Percentiles rank a stretch among this genome's conserved stretches.
Evolutionary conservation across 2,797 vertebrate species (phyloP).

Genomic region (Eidolon dupreanum): DNA sequence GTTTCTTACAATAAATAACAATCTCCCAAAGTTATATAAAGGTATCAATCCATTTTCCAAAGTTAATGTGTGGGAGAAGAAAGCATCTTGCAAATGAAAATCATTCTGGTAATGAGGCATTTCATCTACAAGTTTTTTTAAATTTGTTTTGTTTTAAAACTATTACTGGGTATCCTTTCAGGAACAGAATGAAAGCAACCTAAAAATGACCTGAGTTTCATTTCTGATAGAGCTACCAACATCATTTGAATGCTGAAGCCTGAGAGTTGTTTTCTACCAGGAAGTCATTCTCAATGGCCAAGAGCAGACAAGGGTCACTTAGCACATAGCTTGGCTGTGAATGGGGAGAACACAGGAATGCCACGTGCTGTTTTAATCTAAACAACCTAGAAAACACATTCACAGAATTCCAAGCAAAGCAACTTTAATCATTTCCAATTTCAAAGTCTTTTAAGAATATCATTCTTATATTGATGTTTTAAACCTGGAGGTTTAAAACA

Average conservation of each 20-base stretch:
- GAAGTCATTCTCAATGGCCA: not conserved
- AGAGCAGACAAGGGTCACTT: not conserved
- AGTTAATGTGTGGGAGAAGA: not conserved
- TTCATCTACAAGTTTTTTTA: not conserved
- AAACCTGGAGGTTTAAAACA: not conserved
- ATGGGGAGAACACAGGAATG: not conserved
- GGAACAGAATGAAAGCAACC: not conserved
- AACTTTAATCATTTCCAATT: not conserved
- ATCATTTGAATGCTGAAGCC: not conserved
- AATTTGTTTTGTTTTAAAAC: not conserved
- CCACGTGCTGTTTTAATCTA: not conserved
- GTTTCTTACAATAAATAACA: not conserved
- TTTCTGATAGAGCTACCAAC: not conserved
- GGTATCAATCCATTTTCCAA: not conserved
- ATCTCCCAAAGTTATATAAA: not conserved
- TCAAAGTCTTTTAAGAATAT: not conserved
- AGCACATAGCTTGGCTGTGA: not conserved
- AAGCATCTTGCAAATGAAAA: not conserved
- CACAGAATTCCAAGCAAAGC: not conserved
- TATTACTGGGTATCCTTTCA: not conserved
- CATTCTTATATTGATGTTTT: not conserved
- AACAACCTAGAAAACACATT: not conserved
- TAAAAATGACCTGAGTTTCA: not conserved
- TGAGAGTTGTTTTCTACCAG: not conserved
- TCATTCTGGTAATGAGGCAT: not conserved